Evolutionary conservation across 1,140 invertebrate genomes (phyloP).

Genomic region (Phenacoccus solenopsis): DNA sequence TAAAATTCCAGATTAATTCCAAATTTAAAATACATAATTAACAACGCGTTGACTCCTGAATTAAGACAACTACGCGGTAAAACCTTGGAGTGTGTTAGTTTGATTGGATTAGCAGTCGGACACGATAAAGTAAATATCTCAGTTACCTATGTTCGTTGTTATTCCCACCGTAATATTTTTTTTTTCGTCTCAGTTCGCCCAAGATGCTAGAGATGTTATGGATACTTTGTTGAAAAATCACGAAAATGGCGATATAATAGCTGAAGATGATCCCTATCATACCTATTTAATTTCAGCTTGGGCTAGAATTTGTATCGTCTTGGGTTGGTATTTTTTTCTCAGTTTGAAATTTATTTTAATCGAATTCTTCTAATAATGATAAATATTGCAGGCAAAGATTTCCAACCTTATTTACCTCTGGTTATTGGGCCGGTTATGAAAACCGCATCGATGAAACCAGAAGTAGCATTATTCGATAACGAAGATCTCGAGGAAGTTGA

Average conservation of each 20-base stretch:
- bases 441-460: constrained; percentile 91
- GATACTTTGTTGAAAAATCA: constrained; percentile 86
- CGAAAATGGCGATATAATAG: constrained; percentile 55
- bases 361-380: neutral
- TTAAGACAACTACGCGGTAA: constrained; percentile 80
- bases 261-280: constrained; percentile 93
- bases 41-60: constrained; percentile 79
- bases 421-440: constrained; percentile 96
- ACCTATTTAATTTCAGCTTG: constrained; percentile 97
- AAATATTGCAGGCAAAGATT: constrained; percentile 56
- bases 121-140: constrained; percentile 79
- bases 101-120: constrained; percentile 96
- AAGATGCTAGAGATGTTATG: constrained; percentile 94
- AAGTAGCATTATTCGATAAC: constrained; percentile 91
- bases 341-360: neutral
- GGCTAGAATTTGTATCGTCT: constrained; percentile 96
- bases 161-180: neutral
- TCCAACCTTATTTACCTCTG: constrained; percentile 90
- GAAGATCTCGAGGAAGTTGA: constrained; percentile 78
- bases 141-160: no score
- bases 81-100: constrained; percentile 95
- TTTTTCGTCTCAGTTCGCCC: constrained; percentile 50
- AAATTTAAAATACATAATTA: constrained; percentile 92
- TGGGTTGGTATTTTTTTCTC: constrained; percentile 44
- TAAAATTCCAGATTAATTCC: constrained; percentile 57